phyloP scores from a whole-genome alignment of 2,888 invertebrate genomes.

The Philereme transversata region DNA sequence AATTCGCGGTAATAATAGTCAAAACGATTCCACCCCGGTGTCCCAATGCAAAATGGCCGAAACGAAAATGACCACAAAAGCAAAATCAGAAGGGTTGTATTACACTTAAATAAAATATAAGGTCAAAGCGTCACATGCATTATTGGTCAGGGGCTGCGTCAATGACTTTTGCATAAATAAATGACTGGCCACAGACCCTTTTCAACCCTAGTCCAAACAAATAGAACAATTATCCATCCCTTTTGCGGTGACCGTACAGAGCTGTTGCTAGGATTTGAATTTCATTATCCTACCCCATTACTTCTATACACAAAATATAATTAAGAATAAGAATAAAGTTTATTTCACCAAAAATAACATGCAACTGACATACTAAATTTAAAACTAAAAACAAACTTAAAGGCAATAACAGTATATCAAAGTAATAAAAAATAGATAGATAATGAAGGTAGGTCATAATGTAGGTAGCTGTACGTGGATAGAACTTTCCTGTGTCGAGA shows the following conservation, averaged over 20 bases:
- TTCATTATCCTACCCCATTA: background rate
- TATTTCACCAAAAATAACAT: no score
- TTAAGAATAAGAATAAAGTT: no score
- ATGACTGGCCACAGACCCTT: conserved; percentile 63
- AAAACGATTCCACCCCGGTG: no score
- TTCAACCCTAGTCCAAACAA: conserved; percentile 63
- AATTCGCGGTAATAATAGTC: no score
- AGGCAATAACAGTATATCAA: no score
- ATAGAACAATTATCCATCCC: conserved; percentile 77
- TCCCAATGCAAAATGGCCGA: background rate
- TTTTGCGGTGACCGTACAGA: conserved; percentile 29
- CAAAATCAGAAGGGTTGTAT: conserved; percentile 32
- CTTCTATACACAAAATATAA: background rate
- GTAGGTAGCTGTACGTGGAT: no score
- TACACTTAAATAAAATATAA: conserved; percentile 37
- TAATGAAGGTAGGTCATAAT: no score
- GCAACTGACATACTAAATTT: no score
- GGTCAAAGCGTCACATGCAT: conserved; percentile 38
- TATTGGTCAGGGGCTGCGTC: conserved; percentile 38
- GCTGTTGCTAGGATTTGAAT: conserved; percentile 6
- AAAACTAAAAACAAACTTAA: no score
- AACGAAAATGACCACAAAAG: conserved; percentile 9
- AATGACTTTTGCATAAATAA: conserved; percentile 66
- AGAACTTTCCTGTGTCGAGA: no score
- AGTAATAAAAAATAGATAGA: no score